These are phyloP conservation scores for Chaetorhynchus papuensis DNA, from an alignment of 2,113 vertebrate species.

Conservation along the genomic window DNA sequence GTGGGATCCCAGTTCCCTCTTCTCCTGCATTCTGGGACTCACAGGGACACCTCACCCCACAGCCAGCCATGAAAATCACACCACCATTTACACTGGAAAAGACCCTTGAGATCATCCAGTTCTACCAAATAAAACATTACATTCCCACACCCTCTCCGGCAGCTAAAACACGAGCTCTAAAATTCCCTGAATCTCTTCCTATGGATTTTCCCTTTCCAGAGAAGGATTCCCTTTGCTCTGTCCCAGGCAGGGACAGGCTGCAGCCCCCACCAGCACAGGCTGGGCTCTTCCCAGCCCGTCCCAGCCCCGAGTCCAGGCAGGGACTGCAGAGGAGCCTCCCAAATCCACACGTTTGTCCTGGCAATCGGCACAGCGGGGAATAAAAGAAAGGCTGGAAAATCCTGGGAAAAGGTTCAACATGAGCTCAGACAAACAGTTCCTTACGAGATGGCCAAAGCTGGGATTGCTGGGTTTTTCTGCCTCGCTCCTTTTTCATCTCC, in stretches of 20 bases:
- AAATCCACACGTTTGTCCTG: background rate
- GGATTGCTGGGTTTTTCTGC: background rate
- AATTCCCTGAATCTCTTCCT: background rate
- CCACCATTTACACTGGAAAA: background rate
- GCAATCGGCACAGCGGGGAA: background rate
- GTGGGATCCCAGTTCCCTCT: background rate
- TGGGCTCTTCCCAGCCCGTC: background rate
- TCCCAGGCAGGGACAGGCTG: background rate
- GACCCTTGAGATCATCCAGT: background rate
- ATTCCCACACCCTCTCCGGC: background rate
- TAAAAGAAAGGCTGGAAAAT: constrained; percentile 32
- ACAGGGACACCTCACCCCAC: background rate
- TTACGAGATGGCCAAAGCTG: background rate
- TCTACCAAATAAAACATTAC: background rate
- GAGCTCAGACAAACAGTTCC: constrained; percentile 35
- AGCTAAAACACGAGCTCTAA: background rate
- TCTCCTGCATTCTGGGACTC: background rate
- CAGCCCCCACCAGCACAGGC: background rate
- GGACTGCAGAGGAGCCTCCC: background rate
- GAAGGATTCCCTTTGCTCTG: background rate
- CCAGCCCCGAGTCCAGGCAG: background rate
- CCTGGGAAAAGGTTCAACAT: constrained; percentile 30
- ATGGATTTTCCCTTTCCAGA: background rate
- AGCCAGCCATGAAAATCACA: background rate
- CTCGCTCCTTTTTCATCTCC: background rate